Conservation (phyloP, 2,888 invertebrate species). For the Plebejus argus region DNA sequence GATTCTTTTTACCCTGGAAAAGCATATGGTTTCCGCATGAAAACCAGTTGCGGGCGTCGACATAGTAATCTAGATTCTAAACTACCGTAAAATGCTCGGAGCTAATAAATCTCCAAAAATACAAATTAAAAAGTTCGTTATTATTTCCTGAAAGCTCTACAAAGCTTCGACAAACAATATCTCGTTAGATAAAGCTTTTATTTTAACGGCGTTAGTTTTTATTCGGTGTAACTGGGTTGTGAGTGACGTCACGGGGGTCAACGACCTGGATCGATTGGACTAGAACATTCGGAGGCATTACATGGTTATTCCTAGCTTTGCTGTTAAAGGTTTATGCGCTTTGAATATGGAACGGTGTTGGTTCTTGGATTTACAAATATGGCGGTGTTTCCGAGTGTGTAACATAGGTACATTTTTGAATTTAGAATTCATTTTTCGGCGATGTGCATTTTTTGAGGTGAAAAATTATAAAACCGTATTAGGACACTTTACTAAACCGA, state of each 20-base stretch:
- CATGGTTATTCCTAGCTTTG: conserved; percentile 13
- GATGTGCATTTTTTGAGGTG: neutral
- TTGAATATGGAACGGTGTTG: conserved; percentile 3
- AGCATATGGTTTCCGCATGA: no score
- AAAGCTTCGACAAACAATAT: conserved; percentile 3
- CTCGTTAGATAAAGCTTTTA: conserved; percentile 11
- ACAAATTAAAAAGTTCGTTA: neutral
- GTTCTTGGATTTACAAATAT: neutral
- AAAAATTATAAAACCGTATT: neutral
- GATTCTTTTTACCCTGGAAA: no score
- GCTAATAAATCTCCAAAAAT: neutral
- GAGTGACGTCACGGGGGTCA: neutral
- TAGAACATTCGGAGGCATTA: neutral
- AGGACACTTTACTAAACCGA: neutral
- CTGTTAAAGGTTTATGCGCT: neutral
- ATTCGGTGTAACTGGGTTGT: conserved; percentile 9
- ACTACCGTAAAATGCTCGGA: neutral
- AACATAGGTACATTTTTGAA: neutral
- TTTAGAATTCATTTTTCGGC: neutral
- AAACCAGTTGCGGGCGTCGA: no score
- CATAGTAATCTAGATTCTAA: neutral
- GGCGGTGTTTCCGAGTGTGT: neutral
- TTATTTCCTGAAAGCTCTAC: conserved; percentile 3
- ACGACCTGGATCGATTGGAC: conserved; percentile 9
- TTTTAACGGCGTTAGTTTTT: conserved; percentile 12